These are phyloP conservation scores for Metridium senile DNA, from an alignment of 92 coral and sea anemone genomes.

Conservation along the genomic window DNA sequence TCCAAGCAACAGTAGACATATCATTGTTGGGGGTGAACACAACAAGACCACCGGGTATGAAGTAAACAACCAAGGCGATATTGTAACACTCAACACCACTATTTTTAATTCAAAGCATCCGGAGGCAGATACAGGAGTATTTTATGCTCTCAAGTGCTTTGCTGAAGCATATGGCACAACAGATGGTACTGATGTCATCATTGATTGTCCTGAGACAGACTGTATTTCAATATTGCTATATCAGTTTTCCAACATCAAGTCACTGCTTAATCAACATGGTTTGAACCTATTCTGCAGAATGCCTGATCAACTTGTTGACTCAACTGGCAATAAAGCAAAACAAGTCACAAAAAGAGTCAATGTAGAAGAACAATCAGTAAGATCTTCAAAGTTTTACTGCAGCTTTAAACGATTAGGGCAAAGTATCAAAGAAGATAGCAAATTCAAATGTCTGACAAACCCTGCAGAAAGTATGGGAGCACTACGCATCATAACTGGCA, in stretches of 20 bases:
- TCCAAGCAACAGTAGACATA: conserved; percentile 7
- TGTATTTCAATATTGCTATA: conserved; percentile 26
- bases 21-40: conserved; percentile 23
- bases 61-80: background rate
- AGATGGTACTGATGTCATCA: conserved; percentile 6
- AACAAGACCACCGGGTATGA: conserved; percentile 7
- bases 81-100: background rate
- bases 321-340: conserved; percentile 15
- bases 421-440: background rate
- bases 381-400: background rate
- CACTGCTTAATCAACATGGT: conserved; percentile 14
- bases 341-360: background rate
- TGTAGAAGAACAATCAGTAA: conserved; percentile 15
- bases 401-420: conserved; percentile 4
- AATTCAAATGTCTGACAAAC: background rate
- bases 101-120: conserved; percentile 17
- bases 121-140: conserved; percentile 27
- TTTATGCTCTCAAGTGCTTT: conserved; percentile 11
- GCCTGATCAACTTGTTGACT: conserved; percentile 15
- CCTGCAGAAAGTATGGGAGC: conserved; percentile 10
- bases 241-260: background rate
- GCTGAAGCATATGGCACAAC: background rate
- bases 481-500: conserved; percentile 12
- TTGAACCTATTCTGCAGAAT: conserved; percentile 18
- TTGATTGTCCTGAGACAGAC: conserved; percentile 34